phyloP scores from a whole-genome alignment of 2,888 invertebrate species.

The Blera fallax region DNA sequence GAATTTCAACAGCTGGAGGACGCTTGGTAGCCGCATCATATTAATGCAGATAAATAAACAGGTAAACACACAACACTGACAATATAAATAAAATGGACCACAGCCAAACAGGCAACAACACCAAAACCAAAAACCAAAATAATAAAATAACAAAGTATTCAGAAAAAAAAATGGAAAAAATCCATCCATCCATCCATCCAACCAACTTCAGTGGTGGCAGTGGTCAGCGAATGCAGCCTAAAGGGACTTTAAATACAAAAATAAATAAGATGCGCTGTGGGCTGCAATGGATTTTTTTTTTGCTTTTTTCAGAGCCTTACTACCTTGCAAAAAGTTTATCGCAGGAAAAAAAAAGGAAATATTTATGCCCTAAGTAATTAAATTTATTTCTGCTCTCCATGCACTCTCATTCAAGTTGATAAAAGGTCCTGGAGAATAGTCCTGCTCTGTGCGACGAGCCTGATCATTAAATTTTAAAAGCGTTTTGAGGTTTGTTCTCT shows the following conservation, averaged over 20 bases:
- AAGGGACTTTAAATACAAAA: constrained; percentile 27
- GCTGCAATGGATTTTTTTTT: constrained; percentile 25
- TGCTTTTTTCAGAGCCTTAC: background rate
- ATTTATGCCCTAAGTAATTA: constrained; percentile 68
- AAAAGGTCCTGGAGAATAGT: constrained; percentile 15
- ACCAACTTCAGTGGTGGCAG: constrained; percentile 12
- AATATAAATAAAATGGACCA: constrained; percentile 54
- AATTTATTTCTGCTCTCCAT: constrained; percentile 57
- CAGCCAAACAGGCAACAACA: constrained; percentile 29
- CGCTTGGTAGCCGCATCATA: constrained; percentile 11
- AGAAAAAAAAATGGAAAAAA: background rate
- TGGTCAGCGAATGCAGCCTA: constrained; percentile 25
- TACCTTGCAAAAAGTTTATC: background rate
- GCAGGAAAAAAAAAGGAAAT: constrained; percentile 3
- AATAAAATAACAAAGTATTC: background rate
- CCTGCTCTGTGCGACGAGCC: background rate
- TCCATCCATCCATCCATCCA: constrained; percentile 26
- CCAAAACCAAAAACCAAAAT: background rate
- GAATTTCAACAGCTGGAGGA: background rate
- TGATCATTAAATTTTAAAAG: constrained; percentile 64
- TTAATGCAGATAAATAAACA: constrained; percentile 58
- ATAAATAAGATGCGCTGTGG: constrained; percentile 45
- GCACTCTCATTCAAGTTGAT: constrained; percentile 20
- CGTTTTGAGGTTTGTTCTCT: constrained; percentile 57
- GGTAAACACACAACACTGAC: constrained; percentile 27